phyloP scores from a whole-genome alignment of 1,140 invertebrate species.

The Micrasema longulum region DNA sequence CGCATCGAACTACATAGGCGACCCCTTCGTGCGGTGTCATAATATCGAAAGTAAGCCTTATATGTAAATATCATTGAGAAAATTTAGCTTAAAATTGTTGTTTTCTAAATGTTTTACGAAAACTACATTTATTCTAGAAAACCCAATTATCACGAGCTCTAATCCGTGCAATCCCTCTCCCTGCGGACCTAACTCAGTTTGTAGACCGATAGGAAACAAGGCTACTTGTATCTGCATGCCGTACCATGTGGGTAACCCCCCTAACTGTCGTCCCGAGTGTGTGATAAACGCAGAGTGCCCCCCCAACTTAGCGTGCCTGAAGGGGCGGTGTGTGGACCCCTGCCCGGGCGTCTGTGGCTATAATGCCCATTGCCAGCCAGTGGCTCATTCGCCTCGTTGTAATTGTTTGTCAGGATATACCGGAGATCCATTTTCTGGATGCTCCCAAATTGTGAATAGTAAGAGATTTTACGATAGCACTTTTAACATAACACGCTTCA shows the following conservation, averaged over 20 bases:
- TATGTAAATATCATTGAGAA: neutral
- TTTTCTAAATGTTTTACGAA: slow-evolving; percentile 1
- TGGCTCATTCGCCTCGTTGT: slow-evolving; percentile 74
- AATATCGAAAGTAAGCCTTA: slow-evolving; percentile 68
- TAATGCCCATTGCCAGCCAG: slow-evolving; percentile 71
- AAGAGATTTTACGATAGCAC: slow-evolving; percentile 24
- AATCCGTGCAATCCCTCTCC: slow-evolving; percentile 74
- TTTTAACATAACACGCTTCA: slow-evolving; percentile 19
- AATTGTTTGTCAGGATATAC: slow-evolving; percentile 78
- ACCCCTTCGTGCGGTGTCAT: slow-evolving; percentile 76
- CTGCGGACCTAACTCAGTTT: slow-evolving; percentile 77
- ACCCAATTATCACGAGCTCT: slow-evolving; percentile 58
- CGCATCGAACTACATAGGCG: slow-evolving; percentile 72
- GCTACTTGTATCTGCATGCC: slow-evolving; percentile 74
- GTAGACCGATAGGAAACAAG: slow-evolving; percentile 69
- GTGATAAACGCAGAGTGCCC: slow-evolving; percentile 74
- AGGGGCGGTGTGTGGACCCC: slow-evolving; percentile 77
- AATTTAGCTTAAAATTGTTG: neutral
- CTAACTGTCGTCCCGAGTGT: slow-evolving; percentile 76
- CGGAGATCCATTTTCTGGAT: slow-evolving; percentile 81
- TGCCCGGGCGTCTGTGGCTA: slow-evolving; percentile 77
- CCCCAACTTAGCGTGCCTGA: slow-evolving; percentile 71
- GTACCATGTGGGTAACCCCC: slow-evolving; percentile 73
- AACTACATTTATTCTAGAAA: slow-evolving; percentile 54
- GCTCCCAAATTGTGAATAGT: slow-evolving; percentile 55